Evolutionary conservation across 53 echinoderm and acorn worm species (phyloP).

Genomic region (Echinometra lucunter): DNA sequence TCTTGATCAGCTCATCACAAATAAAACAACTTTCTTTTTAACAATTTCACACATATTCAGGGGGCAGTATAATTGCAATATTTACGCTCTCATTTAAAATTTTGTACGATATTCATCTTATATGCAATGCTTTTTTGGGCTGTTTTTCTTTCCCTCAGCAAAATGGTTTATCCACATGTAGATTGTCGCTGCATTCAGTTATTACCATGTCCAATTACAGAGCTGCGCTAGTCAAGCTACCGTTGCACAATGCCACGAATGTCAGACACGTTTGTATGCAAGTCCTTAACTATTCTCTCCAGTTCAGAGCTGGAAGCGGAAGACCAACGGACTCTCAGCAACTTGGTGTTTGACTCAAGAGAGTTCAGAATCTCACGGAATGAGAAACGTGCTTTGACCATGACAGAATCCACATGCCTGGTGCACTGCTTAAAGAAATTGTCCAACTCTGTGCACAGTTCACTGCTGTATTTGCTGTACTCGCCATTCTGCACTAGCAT

Average conservation of each 20-base stretch:
- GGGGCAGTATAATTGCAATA: conserved; percentile 22
- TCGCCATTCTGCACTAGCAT: conserved; percentile 81
- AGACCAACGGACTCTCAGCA: conserved; percentile 67
- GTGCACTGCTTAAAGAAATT: conserved; percentile 85
- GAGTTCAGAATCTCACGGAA: conserved; percentile 80
- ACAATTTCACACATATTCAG: not conserved
- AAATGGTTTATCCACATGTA: not conserved
- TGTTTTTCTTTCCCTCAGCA: not conserved
- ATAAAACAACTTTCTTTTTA: not conserved
- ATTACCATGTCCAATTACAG: conserved; percentile 10
- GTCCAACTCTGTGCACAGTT: conserved; percentile 85
- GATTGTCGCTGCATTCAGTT: not conserved
- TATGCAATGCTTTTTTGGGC: not conserved
- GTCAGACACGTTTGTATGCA: conserved; percentile 54
- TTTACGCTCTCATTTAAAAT: conserved; percentile 2
- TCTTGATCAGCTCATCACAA: not conserved
- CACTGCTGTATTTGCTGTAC: conserved; percentile 76
- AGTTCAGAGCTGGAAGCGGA: conserved; percentile 49
- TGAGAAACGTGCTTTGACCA: conserved; percentile 79
- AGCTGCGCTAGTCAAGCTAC: conserved; percentile 4
- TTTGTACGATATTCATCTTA: not conserved
- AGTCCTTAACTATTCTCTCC: conserved; percentile 65
- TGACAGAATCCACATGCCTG: conserved; percentile 86
- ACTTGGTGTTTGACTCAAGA: conserved; percentile 58
- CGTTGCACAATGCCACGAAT: conserved; percentile 61